Base-by-base conservation (phyloP, 2,888 invertebrate species). In the Nomada hirtipes region DNA sequence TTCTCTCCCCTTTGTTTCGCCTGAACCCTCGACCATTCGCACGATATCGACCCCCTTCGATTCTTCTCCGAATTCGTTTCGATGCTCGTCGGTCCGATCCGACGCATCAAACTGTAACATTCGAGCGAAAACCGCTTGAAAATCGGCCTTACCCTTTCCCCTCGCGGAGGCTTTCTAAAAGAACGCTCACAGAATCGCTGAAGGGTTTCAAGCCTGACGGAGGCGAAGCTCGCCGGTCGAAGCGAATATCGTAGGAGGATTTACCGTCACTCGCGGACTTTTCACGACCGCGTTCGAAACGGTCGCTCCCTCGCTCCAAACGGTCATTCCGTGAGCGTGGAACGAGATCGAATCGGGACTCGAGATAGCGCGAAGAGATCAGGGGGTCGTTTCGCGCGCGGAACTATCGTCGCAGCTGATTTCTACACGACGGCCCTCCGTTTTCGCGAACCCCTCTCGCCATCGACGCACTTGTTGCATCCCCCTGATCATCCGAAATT, bases 51-150 rank as follows among this genome's bases (percentile, higher is more conserved):
- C 13, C 0, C 29, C 29, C 26, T 44, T 29, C 70, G n/a, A 57
- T 59, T 23, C 29, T n/a, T 26, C 36, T 29, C 23, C 70, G 18
- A 52, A 63, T 20, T 36, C 23, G 23, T 78, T 76, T 67, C 76
- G 80, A 69, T 63, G 26, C 23, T 65, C 70, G 77, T 86, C 80
- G 77, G 50, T n/a, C 23, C 57, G 42, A 47, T 47, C 73, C 80
- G 83, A 86, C 86, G 71, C 69, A 29, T 76, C 84, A 71, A 86
- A 77, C 86, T 86, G 86, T 9, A 86, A 85, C 76, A 86, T 64
- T 13, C 52, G 81, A 83, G 36, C 36, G 52, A 11, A 70, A 52
- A 18, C 44, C 71, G 72, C 50, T 71, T 64, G 50, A 63, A 20
- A 36, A 23, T 47, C 9, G 13, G 2, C 36, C 3, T 2, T 11